Base-by-base conservation (phyloP, 2,797 vertebrate species). In the Chelon labrosus region DNA sequence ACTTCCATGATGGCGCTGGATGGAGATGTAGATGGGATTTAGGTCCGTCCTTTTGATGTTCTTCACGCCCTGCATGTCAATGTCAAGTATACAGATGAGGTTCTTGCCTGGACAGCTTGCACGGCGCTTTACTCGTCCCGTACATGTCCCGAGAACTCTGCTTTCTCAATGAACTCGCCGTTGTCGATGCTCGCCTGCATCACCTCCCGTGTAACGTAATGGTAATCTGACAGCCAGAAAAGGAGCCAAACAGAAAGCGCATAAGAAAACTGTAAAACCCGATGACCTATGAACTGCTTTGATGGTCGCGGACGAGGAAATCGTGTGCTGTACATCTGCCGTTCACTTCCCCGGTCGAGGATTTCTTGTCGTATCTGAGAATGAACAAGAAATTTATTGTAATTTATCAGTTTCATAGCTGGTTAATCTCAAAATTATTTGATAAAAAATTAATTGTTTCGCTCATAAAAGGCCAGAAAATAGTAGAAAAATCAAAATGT, bases 11-110 rank as follows among this genome's bases (percentile, higher is more conserved):
- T 0, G 98, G 97, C 0, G 96, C 87, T 98, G 98, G 86, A 99
- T 95, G 0, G 94, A 97, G 92, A 99, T 93, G 88, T 97, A 99
- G 87, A 99, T 94, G 58, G 98, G 97, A 41, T 83, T 90, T 68
- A 99, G 95, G 64, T 97, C 95, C 0, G 97, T 99, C 80, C 46
- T 91, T 89, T 99, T 99, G 75, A 99, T 96, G 93, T 93, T 98
- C 73, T 87, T 96, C 80, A 99, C 98, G 0, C 98, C 98, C 92
- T 99, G 98, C 94, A 99, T 96, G 91, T 99, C 98, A 0, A 99
- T 94, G 70, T 99, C 98, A 6, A 99, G 93, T 75, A 99, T 89
- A 3, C 98, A 99, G 93, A 99, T 99, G 87, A 97, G 96, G 91
- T 99, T 99, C 92, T 93, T 94, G 68, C 96, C 91, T 97, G 97